phyloP scores from a whole-genome alignment of 1,140 invertebrate genomes.

The Drosophila obscura region DNA sequence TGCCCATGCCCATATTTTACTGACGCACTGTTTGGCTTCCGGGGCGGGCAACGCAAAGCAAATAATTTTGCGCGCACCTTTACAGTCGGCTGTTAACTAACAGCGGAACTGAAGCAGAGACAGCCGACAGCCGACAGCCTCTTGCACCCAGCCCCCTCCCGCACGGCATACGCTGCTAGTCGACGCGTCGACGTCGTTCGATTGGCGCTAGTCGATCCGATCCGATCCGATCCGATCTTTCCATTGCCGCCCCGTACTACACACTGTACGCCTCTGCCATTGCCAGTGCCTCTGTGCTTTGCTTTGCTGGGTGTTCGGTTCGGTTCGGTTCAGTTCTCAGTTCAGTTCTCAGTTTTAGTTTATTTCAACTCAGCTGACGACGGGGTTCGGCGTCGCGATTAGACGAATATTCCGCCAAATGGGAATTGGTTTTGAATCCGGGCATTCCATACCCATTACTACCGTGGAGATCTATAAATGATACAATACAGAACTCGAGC shows the following conservation, averaged over 20 bases:
- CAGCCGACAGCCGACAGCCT: no score
- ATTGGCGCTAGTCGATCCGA: conserved; percentile 27
- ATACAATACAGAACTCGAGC: no score
- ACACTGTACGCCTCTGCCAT: no score
- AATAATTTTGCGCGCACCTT: neutral
- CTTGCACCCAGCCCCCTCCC: no score
- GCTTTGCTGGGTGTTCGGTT: neutral
- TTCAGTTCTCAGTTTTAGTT: no score
- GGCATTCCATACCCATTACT: neutral
- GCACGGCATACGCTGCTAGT: neutral
- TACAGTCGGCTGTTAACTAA: conserved; percentile 21
- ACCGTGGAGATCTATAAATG: no score
- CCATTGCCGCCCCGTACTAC: conserved; percentile 10
- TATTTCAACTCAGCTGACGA: conserved; percentile 13
- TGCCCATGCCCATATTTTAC: no score
- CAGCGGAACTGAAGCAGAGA: neutral
- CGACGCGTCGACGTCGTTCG: conserved; percentile 15
- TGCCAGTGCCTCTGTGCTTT: no score
- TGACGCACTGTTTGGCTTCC: no score
- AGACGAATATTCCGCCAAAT: neutral
- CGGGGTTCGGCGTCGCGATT: conserved; percentile 7
- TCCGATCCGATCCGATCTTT: conserved; percentile 27
- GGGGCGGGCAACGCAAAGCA: no score
- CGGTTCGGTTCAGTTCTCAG: conserved; percentile 23
- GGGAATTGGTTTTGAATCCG: conserved; percentile 2